Base-by-base conservation (phyloP, 2,888 invertebrate species). In the Drosophila nr. perissopoda region DNA sequence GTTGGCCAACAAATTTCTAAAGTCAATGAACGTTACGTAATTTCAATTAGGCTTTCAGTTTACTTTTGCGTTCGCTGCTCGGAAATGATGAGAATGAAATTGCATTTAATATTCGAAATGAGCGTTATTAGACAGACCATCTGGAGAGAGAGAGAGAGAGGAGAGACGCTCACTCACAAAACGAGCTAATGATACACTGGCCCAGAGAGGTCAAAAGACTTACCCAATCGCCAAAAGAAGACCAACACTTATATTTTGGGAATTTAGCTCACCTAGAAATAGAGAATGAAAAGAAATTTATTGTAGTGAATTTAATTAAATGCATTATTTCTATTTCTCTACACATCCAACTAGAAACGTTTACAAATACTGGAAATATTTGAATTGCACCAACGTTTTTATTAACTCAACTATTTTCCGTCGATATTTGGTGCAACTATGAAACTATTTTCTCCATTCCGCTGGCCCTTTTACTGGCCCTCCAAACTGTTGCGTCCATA, bases 11-110 rank as follows among this genome's bases (percentile, higher is more conserved):
- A 80, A 79, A 79, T 77, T 81, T 76, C 52, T 70, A 71, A 75
- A 86, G 91, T 91, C 91, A 89, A 91, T 89, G 89, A 91, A 89
- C 89, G 87, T 87, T 87, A 67, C 86, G 86, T 86, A 82, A 90
- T 91, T 90, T 89, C 88, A 91, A 91, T 89, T 91, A 83, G 79
- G 69, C 76, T 79, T 82, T 76, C 53, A 67, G 58, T 34, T 48
- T 56, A 16, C 53, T 69, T 64, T 42, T 36, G 31, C 31, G 58
- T 4, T 66, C 31, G 62, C 27, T 33, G 59, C 38, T 80, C 75
- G 80, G 78, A 89, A 85, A 85, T 76, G 74, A 88, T 85, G 86
- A 71, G 82, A 85, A 88, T 83, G 82, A 85, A 91, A 85, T 88
- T 91, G 81, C 87, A 81, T 88, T 87, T 79, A 77, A 82, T 81